These are phyloP conservation scores for Oreochromis grahami DNA, from an alignment of 2,797 vertebrate species.

Conservation along the genomic window DNA sequence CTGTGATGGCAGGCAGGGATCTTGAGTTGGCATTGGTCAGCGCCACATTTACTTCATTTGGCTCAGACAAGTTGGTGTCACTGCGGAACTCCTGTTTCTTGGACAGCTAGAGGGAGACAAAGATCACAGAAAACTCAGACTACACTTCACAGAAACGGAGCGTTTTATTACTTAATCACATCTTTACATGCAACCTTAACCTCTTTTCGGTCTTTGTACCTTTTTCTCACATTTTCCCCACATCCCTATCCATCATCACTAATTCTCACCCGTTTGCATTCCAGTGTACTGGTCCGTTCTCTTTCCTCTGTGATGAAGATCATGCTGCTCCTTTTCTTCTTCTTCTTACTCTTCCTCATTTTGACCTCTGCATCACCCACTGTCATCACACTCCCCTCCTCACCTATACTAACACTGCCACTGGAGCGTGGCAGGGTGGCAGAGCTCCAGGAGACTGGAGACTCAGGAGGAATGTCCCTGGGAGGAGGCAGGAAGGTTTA, in stretches of 20 bases:
- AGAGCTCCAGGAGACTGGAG: conserved; percentile 34
- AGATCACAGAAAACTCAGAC: conserved; percentile 32
- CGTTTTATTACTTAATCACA: not conserved
- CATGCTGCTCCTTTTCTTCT: conserved; percentile 92
- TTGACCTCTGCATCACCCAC: conserved; percentile 84
- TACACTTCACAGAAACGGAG: not conserved
- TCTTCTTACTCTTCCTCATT: conserved; percentile 89
- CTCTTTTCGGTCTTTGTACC: not conserved
- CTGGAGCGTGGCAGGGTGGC: conserved; percentile 61
- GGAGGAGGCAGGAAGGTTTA: not conserved
- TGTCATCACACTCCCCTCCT: conserved; percentile 46
- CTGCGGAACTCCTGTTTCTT: conserved; percentile 97
- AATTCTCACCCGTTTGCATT: conserved; percentile 73
- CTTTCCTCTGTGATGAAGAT: conserved; percentile 84
- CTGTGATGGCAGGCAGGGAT: conserved; percentile 93
- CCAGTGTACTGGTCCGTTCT: conserved; percentile 65
- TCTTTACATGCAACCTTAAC: too few relatives aligned
- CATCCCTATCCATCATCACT: not conserved
- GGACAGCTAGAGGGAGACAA: conserved; percentile 81
- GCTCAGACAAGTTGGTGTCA: conserved; percentile 93
- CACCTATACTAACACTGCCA: conserved; percentile 67
- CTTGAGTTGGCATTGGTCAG: conserved; percentile 88
- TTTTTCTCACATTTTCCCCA: not conserved
- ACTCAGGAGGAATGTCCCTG: conserved; percentile 62
- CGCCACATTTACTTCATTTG: conserved; percentile 52